Evolutionary conservation across 2,113 vertebrate genomes (phyloP), one percentile per base, ranked within the genome.

Genomic region (Morone chrysops): DNA sequence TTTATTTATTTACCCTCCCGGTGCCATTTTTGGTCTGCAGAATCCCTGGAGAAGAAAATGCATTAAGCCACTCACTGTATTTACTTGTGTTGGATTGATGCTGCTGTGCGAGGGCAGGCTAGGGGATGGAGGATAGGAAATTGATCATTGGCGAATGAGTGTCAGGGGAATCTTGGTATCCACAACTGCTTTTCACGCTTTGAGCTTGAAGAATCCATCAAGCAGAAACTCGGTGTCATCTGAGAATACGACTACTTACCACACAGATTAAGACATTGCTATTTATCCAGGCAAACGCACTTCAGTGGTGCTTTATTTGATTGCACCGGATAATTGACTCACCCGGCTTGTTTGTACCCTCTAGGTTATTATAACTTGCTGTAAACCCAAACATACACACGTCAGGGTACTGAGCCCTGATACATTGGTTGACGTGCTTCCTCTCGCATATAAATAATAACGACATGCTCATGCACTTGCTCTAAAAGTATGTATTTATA

Each of bases 31-130:
- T 86, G 87, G 87, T 89, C 61, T 50, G 65, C 56, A 25, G 57
- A 82, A 63, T 91, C 92, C 89, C 84, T 8, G 59, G 90, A 88
- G 90, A 93, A 75, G 25, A 51, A 92, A 89, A 91, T 91, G 88
- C 93, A 92, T 94, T 93, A 94, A 94, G 92, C 88, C 92, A 88
- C 90, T 89, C 87, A 83, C 89, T 92, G 90, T 92, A 91, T 93
- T 92, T 93, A 93, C 91, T 86, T 79, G 89, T 84, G 82, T 63
- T 69, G 85, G 88, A 92, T 85, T 91, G 92, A 93, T 87, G 88
- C 82, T 90, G 92, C 91, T 92, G 82, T 84, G 88, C 74, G 80
- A 84, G 85, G 89, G 90, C 88, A 90, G 88, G 62, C 79, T 78
- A 70, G 65, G 65, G 81, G 90, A 89, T 75, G 89, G 79, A 85